Evolutionary conservation across 2,797 vertebrate genomes (phyloP), one percentile per base, ranked within the genome.

Genomic region (Luscinia luscinia): DNA sequence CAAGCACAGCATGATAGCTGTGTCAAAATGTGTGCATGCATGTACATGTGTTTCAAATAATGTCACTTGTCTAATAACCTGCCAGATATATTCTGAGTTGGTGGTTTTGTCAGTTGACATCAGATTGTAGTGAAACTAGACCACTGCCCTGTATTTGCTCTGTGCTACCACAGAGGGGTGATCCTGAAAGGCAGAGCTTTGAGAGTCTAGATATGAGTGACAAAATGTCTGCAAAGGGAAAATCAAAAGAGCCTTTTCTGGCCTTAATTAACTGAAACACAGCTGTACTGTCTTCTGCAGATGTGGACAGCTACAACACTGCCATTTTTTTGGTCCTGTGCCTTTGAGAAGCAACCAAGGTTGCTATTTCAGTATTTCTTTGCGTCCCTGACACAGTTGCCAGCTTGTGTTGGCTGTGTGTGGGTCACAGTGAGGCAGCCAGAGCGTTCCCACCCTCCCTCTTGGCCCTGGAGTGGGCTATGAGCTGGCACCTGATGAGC

Each of bases 401-500:
- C 52, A 49, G 45, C n/a, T 75, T 51, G 15, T 77, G 32, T 63
- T 82, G 66, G 27, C 51, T 66, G 7, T 1, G 1, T 54, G 41
- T 80, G 57, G 34, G 41, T 74, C 0, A 0, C 34, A 48, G 36
- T 59, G 68, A n/a, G 45, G 28, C 78, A 63, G 28, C 28, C 63
- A 55, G 48, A 84, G 66, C 45, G 49, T 87, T 87, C 19, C 10
- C 8, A 48, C 15, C 36, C 40, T 81, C 6, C 5, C 12, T 11
- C 46, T 67, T 59, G 26, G 49, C 57, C 28, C 16, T 70, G 36
- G 34, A 52, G 32, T 73, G 54, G 41, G 11, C 46, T 73, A 2
- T 74, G 77, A 36, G 27, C 30, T 4, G 10, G 40, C 32, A 34
- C 0, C 0, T 27, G 0, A 1, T 70, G 67, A 40, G 34, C 45